A percentile compares a stretch with the other conserved stretches of the same genome.
These are phyloP conservation scores for Merluccius polli DNA, from an alignment of 2,797 vertebrate species.

Conservation along the genomic window DNA sequence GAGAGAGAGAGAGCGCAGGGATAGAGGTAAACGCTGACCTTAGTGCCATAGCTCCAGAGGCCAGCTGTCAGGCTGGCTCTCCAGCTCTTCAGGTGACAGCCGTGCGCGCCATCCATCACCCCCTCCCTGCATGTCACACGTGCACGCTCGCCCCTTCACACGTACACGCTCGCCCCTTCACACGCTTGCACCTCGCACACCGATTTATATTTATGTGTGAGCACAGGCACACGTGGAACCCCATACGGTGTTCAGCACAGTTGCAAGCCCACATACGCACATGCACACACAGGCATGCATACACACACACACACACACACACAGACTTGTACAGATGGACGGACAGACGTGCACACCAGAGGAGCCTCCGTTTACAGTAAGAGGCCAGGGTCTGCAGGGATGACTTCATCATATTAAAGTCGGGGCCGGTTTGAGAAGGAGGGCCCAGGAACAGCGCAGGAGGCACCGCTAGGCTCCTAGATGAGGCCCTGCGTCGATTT, in stretches of 20 bases:
- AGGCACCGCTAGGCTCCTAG: constrained; percentile 48
- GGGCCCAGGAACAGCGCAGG: constrained; percentile 33
- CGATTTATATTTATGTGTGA: too few species aligned
- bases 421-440: constrained; percentile 23
- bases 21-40: constrained; percentile 45
- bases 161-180: too few species aligned
- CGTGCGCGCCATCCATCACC: constrained; percentile 54
- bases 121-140: constrained; percentile 29
- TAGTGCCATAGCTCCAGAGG: constrained; percentile 52
- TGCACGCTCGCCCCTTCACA: too few species aligned
- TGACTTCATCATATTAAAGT: constrained; percentile 67
- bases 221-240: background rate
- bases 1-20: constrained; percentile 26
- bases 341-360: constrained; percentile 32
- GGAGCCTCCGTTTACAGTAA: constrained; percentile 39
- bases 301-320: constrained; percentile 5
- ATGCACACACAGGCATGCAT: constrained; percentile 1
- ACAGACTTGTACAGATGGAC: constrained; percentile 22
- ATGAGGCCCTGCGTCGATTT: constrained; percentile 62
- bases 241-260: background rate
- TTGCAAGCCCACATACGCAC: background rate
- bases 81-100: constrained; percentile 57
- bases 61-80: constrained; percentile 54
- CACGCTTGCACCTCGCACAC: too few species aligned
- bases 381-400: constrained; percentile 16